These are phyloP conservation scores for Ichneumoninae sp. DNA, from an alignment of 2,888 invertebrate species.

Conservation along the genomic window DNA sequence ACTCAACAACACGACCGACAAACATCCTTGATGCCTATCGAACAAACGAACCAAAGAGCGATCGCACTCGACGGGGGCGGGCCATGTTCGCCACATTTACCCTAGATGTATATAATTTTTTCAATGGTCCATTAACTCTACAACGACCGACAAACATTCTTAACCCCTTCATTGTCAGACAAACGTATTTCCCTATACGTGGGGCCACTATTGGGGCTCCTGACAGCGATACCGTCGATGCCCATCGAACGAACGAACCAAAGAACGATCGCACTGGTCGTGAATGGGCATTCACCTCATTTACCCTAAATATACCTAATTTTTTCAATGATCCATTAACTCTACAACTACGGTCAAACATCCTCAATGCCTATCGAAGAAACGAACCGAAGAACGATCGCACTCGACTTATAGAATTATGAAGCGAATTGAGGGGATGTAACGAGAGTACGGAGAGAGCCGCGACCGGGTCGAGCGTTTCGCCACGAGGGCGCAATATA, in stretches of 20 bases:
- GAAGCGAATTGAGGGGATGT: background rate
- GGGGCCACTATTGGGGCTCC: no score
- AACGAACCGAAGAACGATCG: constrained; percentile 20
- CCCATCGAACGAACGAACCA: background rate
- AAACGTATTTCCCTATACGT: no score
- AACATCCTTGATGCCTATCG: background rate
- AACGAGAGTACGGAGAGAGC: constrained; percentile 59
- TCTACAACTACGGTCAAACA: background rate
- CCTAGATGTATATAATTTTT: background rate
- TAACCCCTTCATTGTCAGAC: no score
- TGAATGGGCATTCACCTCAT: no score
- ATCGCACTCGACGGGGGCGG: constrained; percentile 44
- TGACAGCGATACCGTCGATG: background rate
- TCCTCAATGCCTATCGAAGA: background rate
- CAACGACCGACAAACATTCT: background rate
- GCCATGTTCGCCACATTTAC: no score
- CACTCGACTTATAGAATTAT: constrained; percentile 55
- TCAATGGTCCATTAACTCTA: background rate
- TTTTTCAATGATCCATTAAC: background rate
- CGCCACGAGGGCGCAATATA: constrained; percentile 78
- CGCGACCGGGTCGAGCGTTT: constrained; percentile 52
- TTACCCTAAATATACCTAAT: no score
- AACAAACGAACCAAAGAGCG: background rate
- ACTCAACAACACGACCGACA: no score
- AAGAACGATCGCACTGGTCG: constrained; percentile 50